Evolutionary conservation across 2,797 vertebrate species (phyloP), one percentile per base, ranked within the genome.

Genomic region (Diceros bicornis): DNA sequence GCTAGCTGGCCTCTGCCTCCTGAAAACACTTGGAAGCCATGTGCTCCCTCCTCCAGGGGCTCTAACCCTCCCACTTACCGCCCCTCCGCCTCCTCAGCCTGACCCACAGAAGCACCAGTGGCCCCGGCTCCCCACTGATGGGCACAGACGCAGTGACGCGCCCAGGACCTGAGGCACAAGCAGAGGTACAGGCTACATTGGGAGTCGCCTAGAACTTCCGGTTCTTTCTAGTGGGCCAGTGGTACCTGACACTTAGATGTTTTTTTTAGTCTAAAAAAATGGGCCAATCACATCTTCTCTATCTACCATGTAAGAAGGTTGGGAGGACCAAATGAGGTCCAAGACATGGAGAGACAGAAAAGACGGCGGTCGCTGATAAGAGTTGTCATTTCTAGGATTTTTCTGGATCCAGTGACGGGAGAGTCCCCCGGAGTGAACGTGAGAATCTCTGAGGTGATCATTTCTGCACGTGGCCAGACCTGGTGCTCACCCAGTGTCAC

Each of bases 301-400:
- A 14, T 64, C 44, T 34, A 41, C 25, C 1, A 61, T 8, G 1
- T 21, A 10, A 37, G 41, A 64, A 59, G 29, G 3, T 4, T 14
- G 32, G 16, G 27, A 59, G 17, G 29, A 61, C 21, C 8, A 7
- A 25, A 18, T 14, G 57, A 64, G 13, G 77, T 57, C 92, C 72
- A 64, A 91, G 72, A 57, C 23, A 9, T 0, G 29, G 34, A 75
- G 32, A 41, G 79, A 34, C 44, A 34, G 55, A n/a, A n/a, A 69
- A 50, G 57, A 47, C 0, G 13, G 55, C 3, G 0, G 2, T 34
- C 0, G 0, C 18, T 23, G 0, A 4, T 29, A 23, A 41, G 44
- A 72, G 37, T 0, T 7, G 16, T 25, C 23, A 44, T 13, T 44
- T 20, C 89, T 61, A 8, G 0, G 11, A 27, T 25, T 37, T 52